These are phyloP conservation scores for Trididemnum miniatum DNA, from an alignment of 23 tunicate species.

Conservation along the genomic window DNA sequence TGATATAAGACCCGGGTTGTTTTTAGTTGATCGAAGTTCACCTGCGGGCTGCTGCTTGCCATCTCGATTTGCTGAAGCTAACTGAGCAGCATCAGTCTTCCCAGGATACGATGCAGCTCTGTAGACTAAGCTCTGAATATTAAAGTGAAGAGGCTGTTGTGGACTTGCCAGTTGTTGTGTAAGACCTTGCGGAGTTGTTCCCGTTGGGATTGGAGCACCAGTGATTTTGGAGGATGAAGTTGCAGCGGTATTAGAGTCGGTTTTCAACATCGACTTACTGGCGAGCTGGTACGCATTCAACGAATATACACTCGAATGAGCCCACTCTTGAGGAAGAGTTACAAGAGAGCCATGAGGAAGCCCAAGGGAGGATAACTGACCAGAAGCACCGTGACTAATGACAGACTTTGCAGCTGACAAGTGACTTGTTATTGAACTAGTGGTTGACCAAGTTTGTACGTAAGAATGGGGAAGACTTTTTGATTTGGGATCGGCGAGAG, in stretches of 20 bases:
- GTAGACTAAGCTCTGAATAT: slow-evolving; percentile 78
- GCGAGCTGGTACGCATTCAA: neutral
- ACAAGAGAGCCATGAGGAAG: neutral
- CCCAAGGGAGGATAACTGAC: slow-evolving; percentile 10
- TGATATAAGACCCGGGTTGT: neutral
- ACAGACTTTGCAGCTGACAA: neutral
- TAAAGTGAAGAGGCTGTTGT: slow-evolving; percentile 61
- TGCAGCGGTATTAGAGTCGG: neutral
- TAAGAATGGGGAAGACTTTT: neutral
- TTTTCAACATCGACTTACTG: neutral
- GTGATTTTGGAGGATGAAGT: neutral
- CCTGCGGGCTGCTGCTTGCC: neutral
- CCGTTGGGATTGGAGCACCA: neutral
- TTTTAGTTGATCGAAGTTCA: neutral
- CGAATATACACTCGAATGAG: neutral
- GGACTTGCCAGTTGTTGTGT: slow-evolving; percentile 9
- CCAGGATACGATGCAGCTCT: slow-evolving; percentile 37
- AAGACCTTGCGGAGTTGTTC: neutral
- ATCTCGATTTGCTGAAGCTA: neutral
- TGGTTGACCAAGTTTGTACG: neutral
- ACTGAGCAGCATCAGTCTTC: neutral
- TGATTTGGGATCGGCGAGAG: neutral
- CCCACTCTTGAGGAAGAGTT: neutral
- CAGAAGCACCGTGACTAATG: slow-evolving; percentile 21
- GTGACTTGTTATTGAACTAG: neutral